These are phyloP conservation scores for Pygoscelis adeliae DNA, from an alignment of 2,113 vertebrate genomes.

Conservation along the genomic window DNA sequence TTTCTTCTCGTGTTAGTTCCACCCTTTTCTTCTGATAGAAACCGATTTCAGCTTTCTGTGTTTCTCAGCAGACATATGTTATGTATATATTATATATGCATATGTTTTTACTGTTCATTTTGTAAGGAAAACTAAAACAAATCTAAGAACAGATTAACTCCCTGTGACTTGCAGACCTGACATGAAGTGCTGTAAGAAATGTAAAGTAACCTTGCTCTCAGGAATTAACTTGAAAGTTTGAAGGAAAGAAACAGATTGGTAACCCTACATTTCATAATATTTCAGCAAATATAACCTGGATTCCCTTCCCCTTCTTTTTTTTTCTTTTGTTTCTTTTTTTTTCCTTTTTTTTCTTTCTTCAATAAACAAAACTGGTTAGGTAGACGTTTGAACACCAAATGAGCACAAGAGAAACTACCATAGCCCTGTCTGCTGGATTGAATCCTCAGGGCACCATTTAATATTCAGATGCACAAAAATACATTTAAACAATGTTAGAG, in stretches of 20 bases:
- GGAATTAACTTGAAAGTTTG: not conserved
- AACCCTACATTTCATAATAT: not conserved
- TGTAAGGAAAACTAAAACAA: not conserved
- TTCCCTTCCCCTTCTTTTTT: not conserved
- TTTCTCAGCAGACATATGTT: not conserved
- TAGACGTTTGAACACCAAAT: not conserved
- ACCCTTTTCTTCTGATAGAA: not conserved
- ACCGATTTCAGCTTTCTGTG: not conserved
- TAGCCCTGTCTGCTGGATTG: not conserved
- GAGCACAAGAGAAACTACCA: not conserved
- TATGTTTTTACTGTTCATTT: not conserved
- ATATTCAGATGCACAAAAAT: not conserved
- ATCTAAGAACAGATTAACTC: not conserved
- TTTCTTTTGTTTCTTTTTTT: fast-evolving
- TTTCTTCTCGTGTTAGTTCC: not conserved
- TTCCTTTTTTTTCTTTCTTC: not conserved
- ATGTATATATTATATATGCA: not conserved
- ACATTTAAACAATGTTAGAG: not conserved
- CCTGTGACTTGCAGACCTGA: not conserved
- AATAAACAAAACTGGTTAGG: not conserved
- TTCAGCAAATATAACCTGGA: not conserved
- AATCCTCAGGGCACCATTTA: not conserved
- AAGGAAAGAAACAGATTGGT: not conserved
- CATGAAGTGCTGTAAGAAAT: not conserved
- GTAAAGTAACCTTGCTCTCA: not conserved